phyloP scores from a whole-genome alignment of 1,140 invertebrate species.

The Rhopalosiphum padi region DNA sequence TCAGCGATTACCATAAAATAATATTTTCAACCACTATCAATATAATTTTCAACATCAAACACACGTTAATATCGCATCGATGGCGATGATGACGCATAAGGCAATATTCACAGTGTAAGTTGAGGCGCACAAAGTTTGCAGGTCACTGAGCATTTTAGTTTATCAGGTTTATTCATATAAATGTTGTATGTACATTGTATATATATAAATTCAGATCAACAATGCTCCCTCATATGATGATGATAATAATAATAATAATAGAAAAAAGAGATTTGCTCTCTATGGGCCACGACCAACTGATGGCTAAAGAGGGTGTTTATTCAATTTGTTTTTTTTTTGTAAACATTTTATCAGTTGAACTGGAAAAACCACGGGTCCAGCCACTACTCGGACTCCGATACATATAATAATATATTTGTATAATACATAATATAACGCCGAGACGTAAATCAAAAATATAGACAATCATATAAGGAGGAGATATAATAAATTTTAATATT shows the following conservation, averaged over 20 bases:
- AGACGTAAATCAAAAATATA: conserved; percentile 19
- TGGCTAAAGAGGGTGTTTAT: background rate
- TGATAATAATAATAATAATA: background rate
- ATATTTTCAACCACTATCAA: background rate
- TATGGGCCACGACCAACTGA: too few species aligned
- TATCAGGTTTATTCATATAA: background rate
- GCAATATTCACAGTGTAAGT: background rate
- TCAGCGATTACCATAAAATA: background rate
- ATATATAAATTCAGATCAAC: background rate
- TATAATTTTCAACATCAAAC: background rate
- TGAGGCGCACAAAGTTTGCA: background rate
- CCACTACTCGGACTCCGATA: background rate
- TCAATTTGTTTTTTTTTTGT: background rate
- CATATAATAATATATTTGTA: background rate
- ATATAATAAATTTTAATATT: conserved; percentile 18
- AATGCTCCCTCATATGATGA: background rate
- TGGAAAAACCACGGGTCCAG: background rate
- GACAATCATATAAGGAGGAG: background rate
- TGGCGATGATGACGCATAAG: background rate
- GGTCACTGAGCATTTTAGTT: background rate
- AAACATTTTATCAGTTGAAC: conserved; percentile 4
- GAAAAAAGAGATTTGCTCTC: background rate
- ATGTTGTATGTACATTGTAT: background rate
- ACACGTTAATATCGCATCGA: background rate
- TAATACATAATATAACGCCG: background rate